A percentile compares a stretch with the other conserved stretches of the same genome.
These are phyloP conservation scores for Drosophila repleta DNA, from an alignment of 1,140 invertebrate species.

Conservation along the genomic window DNA sequence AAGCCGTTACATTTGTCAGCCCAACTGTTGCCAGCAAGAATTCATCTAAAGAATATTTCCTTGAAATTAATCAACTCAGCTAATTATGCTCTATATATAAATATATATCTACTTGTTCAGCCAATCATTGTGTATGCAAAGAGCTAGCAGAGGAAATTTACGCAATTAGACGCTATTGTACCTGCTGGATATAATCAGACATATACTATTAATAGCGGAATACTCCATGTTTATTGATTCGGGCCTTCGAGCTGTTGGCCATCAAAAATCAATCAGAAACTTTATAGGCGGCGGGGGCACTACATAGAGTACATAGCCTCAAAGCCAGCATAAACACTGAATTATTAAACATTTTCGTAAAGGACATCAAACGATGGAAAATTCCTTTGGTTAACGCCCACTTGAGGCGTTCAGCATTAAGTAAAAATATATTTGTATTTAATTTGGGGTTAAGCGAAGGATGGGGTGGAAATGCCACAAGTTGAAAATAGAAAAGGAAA, in stretches of 20 bases:
- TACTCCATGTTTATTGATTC: constrained; percentile 62
- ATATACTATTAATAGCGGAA: constrained; percentile 48
- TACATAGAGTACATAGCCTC: background rate
- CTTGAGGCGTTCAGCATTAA: background rate
- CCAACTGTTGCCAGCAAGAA: constrained; percentile 44
- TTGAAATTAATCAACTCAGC: constrained; percentile 31
- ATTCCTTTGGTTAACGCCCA: background rate
- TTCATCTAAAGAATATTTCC: constrained; percentile 26
- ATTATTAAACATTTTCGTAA: constrained; percentile 1
- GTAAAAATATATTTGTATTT: background rate
- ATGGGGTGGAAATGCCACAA: background rate
- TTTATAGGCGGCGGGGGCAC: background rate
- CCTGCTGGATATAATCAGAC: constrained; percentile 38
- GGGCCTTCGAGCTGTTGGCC: constrained; percentile 23
- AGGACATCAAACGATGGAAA: constrained; percentile 14
- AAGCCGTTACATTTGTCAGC: constrained; percentile 46
- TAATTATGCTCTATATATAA: constrained; percentile 35
- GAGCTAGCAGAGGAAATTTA: constrained; percentile 43
- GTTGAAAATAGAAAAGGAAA: too few relatives aligned
- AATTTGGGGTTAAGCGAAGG: background rate
- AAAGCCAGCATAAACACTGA: constrained; percentile 2
- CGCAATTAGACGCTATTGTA: constrained; percentile 59
- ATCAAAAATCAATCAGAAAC: constrained; percentile 63
- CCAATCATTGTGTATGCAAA: constrained; percentile 34
- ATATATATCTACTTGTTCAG: constrained; percentile 17